Percentiles rank a stretch among this genome's conserved stretches.
Conservation (phyloP, 2,888 invertebrate species). For the Eulithis prunata region DNA sequence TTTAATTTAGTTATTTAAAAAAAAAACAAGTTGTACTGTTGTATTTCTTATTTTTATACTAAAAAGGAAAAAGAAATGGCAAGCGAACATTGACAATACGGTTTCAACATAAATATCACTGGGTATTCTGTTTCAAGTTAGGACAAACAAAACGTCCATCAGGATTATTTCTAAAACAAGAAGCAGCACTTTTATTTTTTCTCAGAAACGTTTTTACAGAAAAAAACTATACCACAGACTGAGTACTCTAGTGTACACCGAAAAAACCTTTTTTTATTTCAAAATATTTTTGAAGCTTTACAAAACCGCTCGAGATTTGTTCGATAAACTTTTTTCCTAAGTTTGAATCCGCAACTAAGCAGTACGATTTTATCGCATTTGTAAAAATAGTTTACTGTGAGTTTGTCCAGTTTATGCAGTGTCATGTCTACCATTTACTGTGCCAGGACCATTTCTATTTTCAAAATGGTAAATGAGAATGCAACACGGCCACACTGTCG, state of each 20-base stretch:
- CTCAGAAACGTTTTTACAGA: background rate
- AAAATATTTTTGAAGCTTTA: background rate
- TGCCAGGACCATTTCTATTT: background rate
- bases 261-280: no score
- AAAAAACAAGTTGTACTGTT: no score
- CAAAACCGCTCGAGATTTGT: background rate
- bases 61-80: background rate
- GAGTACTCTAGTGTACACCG: background rate
- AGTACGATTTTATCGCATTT: background rate
- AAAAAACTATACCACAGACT: background rate
- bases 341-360: no score
- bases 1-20: no score
- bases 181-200: background rate
- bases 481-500: constrained; percentile 1
- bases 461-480: constrained; percentile 6
- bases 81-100: background rate
- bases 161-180: background rate
- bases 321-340: background rate
- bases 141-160: background rate
- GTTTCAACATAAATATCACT: background rate
- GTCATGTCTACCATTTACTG: background rate
- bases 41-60: no score
- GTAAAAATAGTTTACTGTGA: no score
- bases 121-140: background rate
- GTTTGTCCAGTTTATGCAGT: no score